phyloP scores from a whole-genome alignment of 2,797 vertebrate genomes.

The Neostethus bicornis region DNA sequence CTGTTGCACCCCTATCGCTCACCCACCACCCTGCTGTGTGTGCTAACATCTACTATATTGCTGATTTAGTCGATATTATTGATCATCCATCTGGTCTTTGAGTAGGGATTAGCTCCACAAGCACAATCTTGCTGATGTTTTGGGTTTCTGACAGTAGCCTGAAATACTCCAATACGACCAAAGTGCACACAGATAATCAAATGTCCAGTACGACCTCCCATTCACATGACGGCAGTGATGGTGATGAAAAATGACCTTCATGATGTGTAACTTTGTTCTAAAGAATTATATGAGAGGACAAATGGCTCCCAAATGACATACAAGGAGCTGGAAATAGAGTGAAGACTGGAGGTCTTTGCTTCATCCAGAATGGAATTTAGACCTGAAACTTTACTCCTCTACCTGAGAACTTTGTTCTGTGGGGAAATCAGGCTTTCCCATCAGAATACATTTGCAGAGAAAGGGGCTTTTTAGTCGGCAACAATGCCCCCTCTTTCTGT shows the following conservation, averaged over 20 bases:
- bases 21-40: neutral
- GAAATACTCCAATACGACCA: constrained; percentile 2
- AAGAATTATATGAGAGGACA: constrained; percentile 25
- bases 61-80: constrained; percentile 9
- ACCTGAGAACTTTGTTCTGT: constrained; percentile 60
- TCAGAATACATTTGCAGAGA: constrained; percentile 45
- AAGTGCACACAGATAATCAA: neutral
- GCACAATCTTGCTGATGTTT: neutral
- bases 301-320: constrained; percentile 22
- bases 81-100: neutral
- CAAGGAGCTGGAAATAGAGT: constrained; percentile 24
- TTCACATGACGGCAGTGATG: constrained; percentile 13
- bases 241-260: constrained; percentile 42
- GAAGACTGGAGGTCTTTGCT: constrained; percentile 28
- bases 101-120: neutral
- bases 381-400: constrained; percentile 54
- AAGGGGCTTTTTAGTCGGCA: constrained; percentile 57
- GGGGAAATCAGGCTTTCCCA: constrained; percentile 45
- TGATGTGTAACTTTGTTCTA: constrained; percentile 12
- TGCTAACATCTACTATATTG: neutral
- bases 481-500: constrained; percentile 61
- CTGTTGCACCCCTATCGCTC: neutral
- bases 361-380: constrained; percentile 24
- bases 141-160: neutral
- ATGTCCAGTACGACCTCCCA: neutral